These are phyloP conservation scores for Diadegma fenestrale DNA, from an alignment of 2,888 invertebrate species.

Conservation along the genomic window DNA sequence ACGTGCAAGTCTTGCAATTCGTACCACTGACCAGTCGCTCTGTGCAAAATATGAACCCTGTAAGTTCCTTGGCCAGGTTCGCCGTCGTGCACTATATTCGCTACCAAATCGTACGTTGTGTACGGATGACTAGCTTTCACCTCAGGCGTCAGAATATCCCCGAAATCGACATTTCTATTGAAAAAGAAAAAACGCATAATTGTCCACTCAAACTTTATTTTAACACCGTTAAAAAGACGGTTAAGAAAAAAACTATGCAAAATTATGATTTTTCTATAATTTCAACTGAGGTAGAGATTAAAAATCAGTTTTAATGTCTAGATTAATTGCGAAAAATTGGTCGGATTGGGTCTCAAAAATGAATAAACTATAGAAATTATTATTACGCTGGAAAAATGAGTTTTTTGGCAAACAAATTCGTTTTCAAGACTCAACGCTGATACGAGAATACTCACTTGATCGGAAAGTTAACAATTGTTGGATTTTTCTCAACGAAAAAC, in stretches of 20 bases:
- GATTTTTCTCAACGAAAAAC: slow-evolving; percentile 99
- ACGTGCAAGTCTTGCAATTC: slow-evolving; percentile 97
- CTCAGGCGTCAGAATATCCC: slow-evolving; percentile 96
- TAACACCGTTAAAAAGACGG: neutral
- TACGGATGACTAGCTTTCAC: slow-evolving; percentile 90
- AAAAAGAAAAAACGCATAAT: slow-evolving; percentile 61
- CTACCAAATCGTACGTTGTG: slow-evolving; percentile 98
- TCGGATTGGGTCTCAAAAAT: neutral
- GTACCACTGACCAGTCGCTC: slow-evolving; percentile 93
- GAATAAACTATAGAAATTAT: neutral
- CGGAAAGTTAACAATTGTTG: slow-evolving; percentile 99
- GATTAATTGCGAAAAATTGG: neutral
- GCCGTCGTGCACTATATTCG: slow-evolving; percentile 99
- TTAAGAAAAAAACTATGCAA: neutral
- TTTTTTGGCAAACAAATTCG: neutral
- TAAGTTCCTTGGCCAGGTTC: slow-evolving; percentile 98
- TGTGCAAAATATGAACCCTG: slow-evolving; percentile 96
- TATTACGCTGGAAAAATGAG: neutral
- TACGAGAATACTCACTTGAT: slow-evolving; percentile 91
- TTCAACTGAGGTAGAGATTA: neutral
- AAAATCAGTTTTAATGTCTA: neutral
- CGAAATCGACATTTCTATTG: slow-evolving; percentile 97
- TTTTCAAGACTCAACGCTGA: neutral
- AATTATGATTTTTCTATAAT: neutral
- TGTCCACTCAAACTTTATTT: slow-evolving; percentile 59